Base-by-base conservation (phyloP, 2,888 invertebrate species). In the Sabatieria punctata region DNA sequence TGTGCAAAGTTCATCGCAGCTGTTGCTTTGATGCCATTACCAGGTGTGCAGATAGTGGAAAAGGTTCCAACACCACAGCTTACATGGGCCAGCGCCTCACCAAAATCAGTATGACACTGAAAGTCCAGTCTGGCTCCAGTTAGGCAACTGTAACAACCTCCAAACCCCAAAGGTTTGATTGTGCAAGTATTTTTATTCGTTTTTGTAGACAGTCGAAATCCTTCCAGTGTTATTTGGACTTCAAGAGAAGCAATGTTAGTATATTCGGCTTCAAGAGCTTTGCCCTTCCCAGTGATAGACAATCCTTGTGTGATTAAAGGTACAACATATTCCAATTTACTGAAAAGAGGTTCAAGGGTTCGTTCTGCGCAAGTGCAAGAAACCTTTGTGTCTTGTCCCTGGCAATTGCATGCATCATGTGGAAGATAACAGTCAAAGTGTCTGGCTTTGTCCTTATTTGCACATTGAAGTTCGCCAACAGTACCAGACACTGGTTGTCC, bases 131-230 rank as follows among this genome's bases (percentile, higher is more conserved):
- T 25, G 1, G 49, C 49, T 1, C 46, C 48, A 2, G 37, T 26
- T 13, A 26, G 25, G 18, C 48, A 45, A 18, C 18, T 21, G 25
- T 30, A 47, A n/a, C 47, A 47, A 18, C 48, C 48, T n/a, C 23
- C 13, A 6, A 48, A 13, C 11, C 18, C 8, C 21, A 25, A n/a
- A 13, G 33, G 13, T 33, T 33, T 33, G n/a, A 33, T 33, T 33
- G 33, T 33, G 33, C 33, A 33, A 13, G 11, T 33, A 33, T 33
- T 33, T 33, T 33, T 33, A 13, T 11, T 33, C 11, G n/a, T n/a
- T n/a, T 33, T 33, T 33, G 33, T 13, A n/a, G 33, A 11, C 33
- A 33, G n/a, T 33, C 33, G 33, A 33, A 33, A 33, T 33, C 33
- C 33, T 4, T 40, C 2, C 4, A 19, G 15, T 40, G 6, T 4